Base-by-base conservation (phyloP, 2,888 invertebrate species). In the Ormyrus labotus region DNA sequence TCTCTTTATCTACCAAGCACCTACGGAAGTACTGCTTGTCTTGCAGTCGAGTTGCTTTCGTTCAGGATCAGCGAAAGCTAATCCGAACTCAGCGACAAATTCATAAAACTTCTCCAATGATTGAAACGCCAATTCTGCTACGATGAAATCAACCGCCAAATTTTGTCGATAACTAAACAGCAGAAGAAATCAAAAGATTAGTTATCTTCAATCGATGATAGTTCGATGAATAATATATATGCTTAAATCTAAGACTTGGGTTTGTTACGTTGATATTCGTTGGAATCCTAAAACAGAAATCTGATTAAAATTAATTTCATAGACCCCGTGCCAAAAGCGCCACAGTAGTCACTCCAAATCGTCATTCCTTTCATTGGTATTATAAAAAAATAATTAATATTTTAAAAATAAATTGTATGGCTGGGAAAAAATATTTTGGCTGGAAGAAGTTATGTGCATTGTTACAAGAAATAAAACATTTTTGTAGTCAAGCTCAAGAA, bases 111-210 rank as follows among this genome's bases (percentile, higher is more conserved):
- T 96, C 91, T 95, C 95, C 90, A 92, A 92, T 87, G 95, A 94
- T 89, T 95, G 94, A 93, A 98, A 98, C 90, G 96, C 97, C 94
- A 99, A 94, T 93, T 96, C 95, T 92, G 95, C 94, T 91, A 94
- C 92, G 92, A 99, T 93, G 94, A 95, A 96, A 91, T 95, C 94
- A 92, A 97, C 94, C 88, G 96, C 95, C 93, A 99, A 94, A 92
- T 93, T 94, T 92, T 97, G 98, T 90, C 98, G 98, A 94, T 97
- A 98, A 94, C 98, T 98, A 95, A 91, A 94, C 93, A 91, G 87
- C 83, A 90, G 88, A 91, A 90, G 88, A 90, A 90, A 90, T 86
- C 83, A 84, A 85, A 82, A 80, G 53, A 92, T 92, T 91, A 91
- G 92, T 93, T 88, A 92, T 71, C 71, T 78, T 81, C 76, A 74